phyloP scores from a whole-genome alignment of 2,888 invertebrate genomes.

The Biston betularia region DNA sequence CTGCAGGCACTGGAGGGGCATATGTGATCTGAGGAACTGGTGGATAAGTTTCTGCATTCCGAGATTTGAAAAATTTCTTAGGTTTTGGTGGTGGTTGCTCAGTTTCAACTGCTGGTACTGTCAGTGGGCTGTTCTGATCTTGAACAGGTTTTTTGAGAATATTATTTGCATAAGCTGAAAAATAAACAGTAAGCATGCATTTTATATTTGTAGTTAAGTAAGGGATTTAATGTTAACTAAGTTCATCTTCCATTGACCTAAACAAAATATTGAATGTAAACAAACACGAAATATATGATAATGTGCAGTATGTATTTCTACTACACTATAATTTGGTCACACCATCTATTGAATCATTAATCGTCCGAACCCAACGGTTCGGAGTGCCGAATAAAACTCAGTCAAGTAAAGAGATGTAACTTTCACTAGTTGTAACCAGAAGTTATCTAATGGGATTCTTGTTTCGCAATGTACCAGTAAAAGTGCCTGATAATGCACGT shows the following conservation, averaged over 20 bases:
- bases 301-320: background rate
- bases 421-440: constrained; percentile 49
- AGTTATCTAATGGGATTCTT: constrained; percentile 49
- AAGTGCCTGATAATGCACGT: constrained; percentile 31
- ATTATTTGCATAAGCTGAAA: constrained; percentile 79
- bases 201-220: background rate
- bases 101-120: constrained; percentile 83
- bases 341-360: background rate
- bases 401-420: constrained; percentile 44
- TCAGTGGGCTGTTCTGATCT: constrained; percentile 84
- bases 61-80: constrained; percentile 96
- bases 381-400: constrained; percentile 9
- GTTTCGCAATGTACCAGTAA: constrained; percentile 34
- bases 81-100: constrained; percentile 89
- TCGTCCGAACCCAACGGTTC: background rate
- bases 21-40: constrained; percentile 82
- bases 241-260: background rate
- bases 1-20: constrained; percentile 79
- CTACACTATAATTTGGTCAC: background rate
- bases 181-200: constrained; percentile 24
- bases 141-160: constrained; percentile 79
- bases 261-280: background rate
- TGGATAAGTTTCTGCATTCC: constrained; percentile 89
- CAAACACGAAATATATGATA: background rate
- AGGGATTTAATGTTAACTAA: background rate